Base-by-base conservation (phyloP, 2,113 vertebrate genomes). In the Lagopus muta region DNA sequence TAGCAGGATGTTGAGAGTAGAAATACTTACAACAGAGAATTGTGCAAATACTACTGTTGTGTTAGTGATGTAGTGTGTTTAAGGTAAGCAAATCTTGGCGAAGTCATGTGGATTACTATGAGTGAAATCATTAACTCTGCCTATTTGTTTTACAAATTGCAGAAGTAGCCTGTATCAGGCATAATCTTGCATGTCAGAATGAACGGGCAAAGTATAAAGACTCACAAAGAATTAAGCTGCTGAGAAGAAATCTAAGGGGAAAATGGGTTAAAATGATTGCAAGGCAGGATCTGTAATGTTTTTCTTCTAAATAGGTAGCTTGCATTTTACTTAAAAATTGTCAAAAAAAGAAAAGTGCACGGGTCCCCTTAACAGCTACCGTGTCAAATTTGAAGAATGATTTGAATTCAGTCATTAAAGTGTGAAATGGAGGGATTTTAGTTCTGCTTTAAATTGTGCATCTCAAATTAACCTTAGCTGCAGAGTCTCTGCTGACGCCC, bases 391-490 rank as follows among this genome's bases (percentile, higher is more conserved):
- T 93, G 92, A 95, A 90, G 95, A 92, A 95, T 93, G 70, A 93
- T 94, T 94, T 86, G 69, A 94, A 95, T 94, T 94, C 85, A 93
- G 70, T 94, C 91, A 88, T 92, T 92, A 84, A 89, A 90, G 84
- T 94, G 86, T 95, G 92, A 96, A 91, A 90, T 89, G 43, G 88
- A 95, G 85, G 64, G 90, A 89, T 94, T 95, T 92, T 91, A 94
- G 93, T 92, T 95, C 93, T 94, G 86, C 91, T 92, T 94, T 93
- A 93, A 92, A 93, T 95, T 94, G 91, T 70, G 79, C 87, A 84
- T 95, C 94, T 95, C 79, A 93, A 89, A 95, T 96, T 95, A 94
- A 95, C 94, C 90, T 95, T 96, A 82, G 92, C 94, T 90, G 70
- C 90, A 74, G 81, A 95, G 92, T 95, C 90, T 86, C 76, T 96